Evolutionary conservation across 2,888 invertebrate genomes (phyloP).

Genomic region (Cheilosia vulpina): DNA sequence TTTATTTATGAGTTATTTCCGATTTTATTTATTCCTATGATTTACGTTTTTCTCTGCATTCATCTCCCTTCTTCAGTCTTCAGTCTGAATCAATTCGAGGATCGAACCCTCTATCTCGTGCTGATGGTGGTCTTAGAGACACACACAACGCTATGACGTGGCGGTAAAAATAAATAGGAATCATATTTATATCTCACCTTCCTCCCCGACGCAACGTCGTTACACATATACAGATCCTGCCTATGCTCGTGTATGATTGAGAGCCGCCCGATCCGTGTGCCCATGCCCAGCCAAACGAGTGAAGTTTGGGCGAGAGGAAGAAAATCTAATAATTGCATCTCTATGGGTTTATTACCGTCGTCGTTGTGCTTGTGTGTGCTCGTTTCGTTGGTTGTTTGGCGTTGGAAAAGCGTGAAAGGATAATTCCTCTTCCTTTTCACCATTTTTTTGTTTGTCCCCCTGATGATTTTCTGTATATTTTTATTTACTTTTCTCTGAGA

Average conservation of each 20-base stretch:
- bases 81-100: slow-evolving; percentile 16
- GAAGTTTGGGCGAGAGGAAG: slow-evolving; percentile 70
- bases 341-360: slow-evolving; percentile 77
- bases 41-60: slow-evolving; percentile 52
- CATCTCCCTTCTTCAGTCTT: slow-evolving; percentile 9
- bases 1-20: slow-evolving; percentile 79
- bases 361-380: slow-evolving; percentile 22
- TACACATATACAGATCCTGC: slow-evolving; percentile 37
- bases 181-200: slow-evolving; percentile 58
- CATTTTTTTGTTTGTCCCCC: background rate
- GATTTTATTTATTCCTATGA: slow-evolving; percentile 77
- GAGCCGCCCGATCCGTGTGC: slow-evolving; percentile 19
- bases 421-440: slow-evolving; percentile 56
- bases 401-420: slow-evolving; percentile 64
- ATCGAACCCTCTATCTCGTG: slow-evolving; percentile 6
- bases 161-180: slow-evolving; percentile 60
- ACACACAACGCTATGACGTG: slow-evolving; percentile 40
- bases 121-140: slow-evolving; percentile 7
- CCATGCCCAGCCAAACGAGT: slow-evolving; percentile 3
- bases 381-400: slow-evolving; percentile 38
- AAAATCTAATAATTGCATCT: slow-evolving; percentile 79
- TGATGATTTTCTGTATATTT: slow-evolving; percentile 44
- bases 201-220: background rate
- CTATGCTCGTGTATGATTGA: slow-evolving; percentile 31
- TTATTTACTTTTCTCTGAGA: slow-evolving; percentile 68